These are phyloP conservation scores for Aspidoscelis tigris DNA, from an alignment of 2,113 vertebrate species.

Conservation along the genomic window DNA sequence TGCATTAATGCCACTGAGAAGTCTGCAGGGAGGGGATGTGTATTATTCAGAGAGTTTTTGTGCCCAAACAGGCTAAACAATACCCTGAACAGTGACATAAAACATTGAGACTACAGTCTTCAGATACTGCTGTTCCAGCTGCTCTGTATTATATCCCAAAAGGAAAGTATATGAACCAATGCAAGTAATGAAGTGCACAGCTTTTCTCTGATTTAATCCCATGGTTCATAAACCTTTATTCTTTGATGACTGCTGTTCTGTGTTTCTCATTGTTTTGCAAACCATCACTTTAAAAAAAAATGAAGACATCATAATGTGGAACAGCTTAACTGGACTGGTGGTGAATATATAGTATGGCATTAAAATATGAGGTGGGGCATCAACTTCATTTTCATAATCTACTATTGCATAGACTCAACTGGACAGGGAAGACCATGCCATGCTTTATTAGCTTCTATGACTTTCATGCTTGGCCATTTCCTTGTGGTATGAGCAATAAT, in stretches of 20 bases:
- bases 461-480: neutral
- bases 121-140: neutral
- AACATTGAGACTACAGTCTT: neutral
- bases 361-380: neutral
- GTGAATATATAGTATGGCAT: neutral
- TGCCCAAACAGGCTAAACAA: too few species aligned
- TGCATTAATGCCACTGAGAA: too few species aligned
- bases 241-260: neutral
- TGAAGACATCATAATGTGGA: neutral
- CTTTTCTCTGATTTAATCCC: neutral
- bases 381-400: neutral
- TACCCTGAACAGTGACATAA: neutral
- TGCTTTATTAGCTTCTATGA: neutral
- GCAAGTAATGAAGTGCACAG: neutral
- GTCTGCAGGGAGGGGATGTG: too few species aligned
- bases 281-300: neutral
- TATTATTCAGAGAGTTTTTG: too few species aligned
- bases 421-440: neutral
- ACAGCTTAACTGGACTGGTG: neutral
- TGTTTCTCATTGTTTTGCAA: neutral
- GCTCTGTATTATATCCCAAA: neutral
- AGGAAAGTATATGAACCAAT: neutral
- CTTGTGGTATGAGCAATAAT: too few species aligned
- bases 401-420: neutral
- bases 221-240: neutral